Conservation (phyloP, 30 jellyfish, hydroid and myxozoan species). For the Nemopilema nomurai region DNA sequence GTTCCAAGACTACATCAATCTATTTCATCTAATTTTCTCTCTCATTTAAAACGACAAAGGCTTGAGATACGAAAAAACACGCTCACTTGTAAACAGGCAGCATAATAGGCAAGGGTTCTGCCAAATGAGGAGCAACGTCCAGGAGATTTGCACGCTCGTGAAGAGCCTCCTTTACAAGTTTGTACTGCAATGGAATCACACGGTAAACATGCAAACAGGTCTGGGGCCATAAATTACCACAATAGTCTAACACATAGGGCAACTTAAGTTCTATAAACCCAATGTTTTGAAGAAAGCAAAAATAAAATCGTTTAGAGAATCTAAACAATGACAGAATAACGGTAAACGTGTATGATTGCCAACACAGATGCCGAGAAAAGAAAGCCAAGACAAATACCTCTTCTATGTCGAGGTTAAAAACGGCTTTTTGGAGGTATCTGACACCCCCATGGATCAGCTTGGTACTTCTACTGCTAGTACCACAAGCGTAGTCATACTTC, state of each 20-base stretch:
- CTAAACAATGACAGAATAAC: too few relatives aligned
- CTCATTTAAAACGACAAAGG: background rate
- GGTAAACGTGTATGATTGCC: too few relatives aligned
- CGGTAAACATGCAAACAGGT: too few relatives aligned
- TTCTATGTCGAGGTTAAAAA: constrained; percentile 78
- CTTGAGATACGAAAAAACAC: background rate
- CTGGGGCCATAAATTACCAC: too few relatives aligned
- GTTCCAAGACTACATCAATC: too few relatives aligned
- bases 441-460: constrained; percentile 99
- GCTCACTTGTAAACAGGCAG: constrained; percentile 97
- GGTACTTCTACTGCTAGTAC: constrained; percentile 98
- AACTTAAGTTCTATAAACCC: background rate
- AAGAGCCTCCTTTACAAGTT: constrained; percentile 92
- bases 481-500: constrained; percentile 88
- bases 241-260: background rate
- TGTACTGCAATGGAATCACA: too few relatives aligned
- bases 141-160: constrained; percentile 89
- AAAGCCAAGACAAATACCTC: constrained; percentile 59
- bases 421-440: constrained; percentile 92
- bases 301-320: too few relatives aligned
- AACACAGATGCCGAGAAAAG: background rate
- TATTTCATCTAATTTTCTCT: too few relatives aligned
- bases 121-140: constrained; percentile 82
- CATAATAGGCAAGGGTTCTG: constrained; percentile 92
- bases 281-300: too few relatives aligned